Evolutionary conservation across 2,888 invertebrate species (phyloP), one percentile per base, ranked within the genome.

Genomic region (Eutolmus rufibarbis): DNA sequence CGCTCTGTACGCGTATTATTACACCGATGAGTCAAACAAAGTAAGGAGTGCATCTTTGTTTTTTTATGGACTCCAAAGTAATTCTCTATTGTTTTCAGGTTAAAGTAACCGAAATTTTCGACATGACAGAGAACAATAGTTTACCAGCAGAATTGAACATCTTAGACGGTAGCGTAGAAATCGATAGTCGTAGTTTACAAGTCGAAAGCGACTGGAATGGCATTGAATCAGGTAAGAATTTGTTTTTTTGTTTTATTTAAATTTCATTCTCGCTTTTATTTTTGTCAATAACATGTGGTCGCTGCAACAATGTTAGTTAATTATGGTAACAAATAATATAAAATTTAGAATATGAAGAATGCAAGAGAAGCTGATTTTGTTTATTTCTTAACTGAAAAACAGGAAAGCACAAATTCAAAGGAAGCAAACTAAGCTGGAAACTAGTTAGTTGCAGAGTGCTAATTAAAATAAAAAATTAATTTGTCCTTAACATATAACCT

Each of bases 31-130:
- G 90, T 95, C 97, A 90, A 97, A 97, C 92, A 96, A 97, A 94
- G 96, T 95, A 91, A 90, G 37, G 79, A 86, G 46, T 74, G 5
- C 0, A 51, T 5, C 1, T 51, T 51, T 51, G 0, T 0, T 51
- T 51, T n/a, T n/a, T 51, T n/a, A n/a, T 51, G 5, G 51, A n/a
- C 1, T 19, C n/a, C 5, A 5, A 51, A n/a, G 2, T 8, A 7
- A 51, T 51, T n/a, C 2, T 28, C 23, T 23, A 37, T 19, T 82
- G 8, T 9, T 91, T 92, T 7, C 92, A 95, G 95, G 95, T 97
- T 90, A 96, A 96, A 93, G 96, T 97, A 90, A 97, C 97, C 1
- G 97, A 97, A 93, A 97, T 98, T 90, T 97, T 96, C 91, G 97
- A 97, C 92, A 96, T 97, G 91, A 96, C 96, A 0, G 96, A 96